phyloP scores from a whole-genome alignment of 2,797 vertebrate genomes.

The Peromyscus aztecus region DNA sequence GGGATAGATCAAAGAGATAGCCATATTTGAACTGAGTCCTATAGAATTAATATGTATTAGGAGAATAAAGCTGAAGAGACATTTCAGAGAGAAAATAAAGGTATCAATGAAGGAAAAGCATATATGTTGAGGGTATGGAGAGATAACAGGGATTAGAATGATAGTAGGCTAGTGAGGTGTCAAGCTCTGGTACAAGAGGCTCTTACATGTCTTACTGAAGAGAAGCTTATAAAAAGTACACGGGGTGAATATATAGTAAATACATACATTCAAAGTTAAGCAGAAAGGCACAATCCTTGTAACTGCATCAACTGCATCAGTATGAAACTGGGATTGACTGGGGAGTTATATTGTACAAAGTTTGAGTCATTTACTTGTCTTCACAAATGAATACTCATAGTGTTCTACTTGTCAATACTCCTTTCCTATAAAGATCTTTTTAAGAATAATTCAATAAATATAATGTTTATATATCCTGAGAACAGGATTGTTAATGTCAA shows the following conservation, averaged over 20 bases:
- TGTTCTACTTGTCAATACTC: neutral
- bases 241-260: neutral
- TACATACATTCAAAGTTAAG: neutral
- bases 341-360: neutral
- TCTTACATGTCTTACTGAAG: neutral
- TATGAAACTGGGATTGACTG: neutral
- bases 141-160: neutral
- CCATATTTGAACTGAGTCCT: neutral
- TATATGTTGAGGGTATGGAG: neutral
- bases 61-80: neutral
- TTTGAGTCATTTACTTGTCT: neutral
- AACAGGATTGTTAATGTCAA: neutral
- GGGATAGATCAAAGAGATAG: neutral
- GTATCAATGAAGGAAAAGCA: neutral
- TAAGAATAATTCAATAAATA: neutral
- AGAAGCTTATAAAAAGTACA: neutral
- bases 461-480: neutral
- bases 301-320: neutral
- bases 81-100: neutral
- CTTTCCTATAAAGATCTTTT: neutral
- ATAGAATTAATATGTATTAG: neutral
- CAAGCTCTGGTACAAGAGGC: neutral
- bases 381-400: conserved; percentile 24
- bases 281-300: neutral
- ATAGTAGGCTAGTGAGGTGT: neutral